Evolutionary conservation across 1,140 invertebrate genomes (phyloP).

Genomic region (Lucilia sericata): DNA sequence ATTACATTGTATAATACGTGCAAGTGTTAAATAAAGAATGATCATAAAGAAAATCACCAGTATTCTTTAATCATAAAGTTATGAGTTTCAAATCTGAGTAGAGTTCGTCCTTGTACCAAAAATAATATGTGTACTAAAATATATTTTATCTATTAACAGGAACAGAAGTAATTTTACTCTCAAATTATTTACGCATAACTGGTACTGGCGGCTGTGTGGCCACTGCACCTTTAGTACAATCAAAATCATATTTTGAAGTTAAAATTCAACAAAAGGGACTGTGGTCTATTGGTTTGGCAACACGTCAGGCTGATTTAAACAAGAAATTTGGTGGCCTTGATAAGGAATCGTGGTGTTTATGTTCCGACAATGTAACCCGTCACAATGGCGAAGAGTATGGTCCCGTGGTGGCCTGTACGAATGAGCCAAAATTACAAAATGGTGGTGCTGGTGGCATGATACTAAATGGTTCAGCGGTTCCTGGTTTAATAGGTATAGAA

Average conservation of each 20-base stretch:
- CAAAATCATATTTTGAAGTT: slow-evolving; percentile 99
- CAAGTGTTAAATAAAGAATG: too few relatives aligned
- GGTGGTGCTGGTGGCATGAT: slow-evolving; percentile 50
- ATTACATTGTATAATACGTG: too few relatives aligned
- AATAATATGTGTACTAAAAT: background rate
- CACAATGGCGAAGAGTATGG: slow-evolving; percentile 84
- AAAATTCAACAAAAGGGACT: slow-evolving; percentile 96
- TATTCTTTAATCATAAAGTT: too few relatives aligned
- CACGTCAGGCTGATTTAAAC: slow-evolving; percentile 87
- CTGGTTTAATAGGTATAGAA: slow-evolving; percentile 63
- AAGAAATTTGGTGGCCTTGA: slow-evolving; percentile 83
- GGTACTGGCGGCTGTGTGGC: slow-evolving; percentile 94
- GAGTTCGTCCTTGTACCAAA: too few relatives aligned
- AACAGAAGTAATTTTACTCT: slow-evolving; percentile 97
- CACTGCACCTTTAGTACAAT: slow-evolving; percentile 93
- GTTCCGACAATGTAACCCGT: slow-evolving; percentile 87
- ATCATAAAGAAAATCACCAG: too few relatives aligned
- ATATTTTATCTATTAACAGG: slow-evolving; percentile 71
- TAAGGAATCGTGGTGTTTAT: slow-evolving; percentile 92
- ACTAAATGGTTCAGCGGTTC: slow-evolving; percentile 67
- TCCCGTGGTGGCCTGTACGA: slow-evolving; percentile 72
- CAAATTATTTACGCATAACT: slow-evolving; percentile 94
- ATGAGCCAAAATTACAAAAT: slow-evolving; percentile 54
- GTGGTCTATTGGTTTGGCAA: slow-evolving; percentile 95
- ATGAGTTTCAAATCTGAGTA: too few relatives aligned